These are phyloP conservation scores for Xestoiulus laeticollis DNA, from an alignment of 2,888 invertebrate species.

Conservation along the genomic window DNA sequence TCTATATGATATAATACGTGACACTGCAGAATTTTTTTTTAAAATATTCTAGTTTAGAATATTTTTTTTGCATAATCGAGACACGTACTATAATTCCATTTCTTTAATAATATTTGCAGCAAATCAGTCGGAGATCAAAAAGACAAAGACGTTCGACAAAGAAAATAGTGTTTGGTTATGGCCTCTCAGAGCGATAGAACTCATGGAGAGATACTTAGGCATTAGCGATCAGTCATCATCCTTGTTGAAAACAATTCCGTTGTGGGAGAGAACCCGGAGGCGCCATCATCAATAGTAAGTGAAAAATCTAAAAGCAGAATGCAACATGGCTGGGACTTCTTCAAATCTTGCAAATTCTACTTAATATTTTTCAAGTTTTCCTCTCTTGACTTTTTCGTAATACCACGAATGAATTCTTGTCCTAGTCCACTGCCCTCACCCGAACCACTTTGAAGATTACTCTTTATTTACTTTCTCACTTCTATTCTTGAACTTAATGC, in stretches of 20 bases:
- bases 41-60: no score
- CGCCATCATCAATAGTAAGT: slow-evolving; percentile 38
- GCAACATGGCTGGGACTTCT: neutral
- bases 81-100: neutral
- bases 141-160: slow-evolving; percentile 53
- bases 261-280: neutral
- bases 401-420: neutral
- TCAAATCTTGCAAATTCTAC: slow-evolving; percentile 13
- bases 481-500: neutral
- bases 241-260: neutral
- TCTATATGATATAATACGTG: no score
- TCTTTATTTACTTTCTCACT: neutral
- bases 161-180: slow-evolving; percentile 49
- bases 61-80: no score
- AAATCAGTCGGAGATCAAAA: slow-evolving; percentile 53
- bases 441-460: neutral
- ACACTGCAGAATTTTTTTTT: no score
- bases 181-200: slow-evolving; percentile 36
- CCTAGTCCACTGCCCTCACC: neutral
- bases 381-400: neutral
- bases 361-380: neutral
- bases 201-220: slow-evolving; percentile 24
- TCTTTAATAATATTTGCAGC: slow-evolving; percentile 35
- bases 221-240: slow-evolving; percentile 1
- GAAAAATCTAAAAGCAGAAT: neutral